Base-by-base conservation (phyloP, 2,888 invertebrate species). In the Apamea crenata region DNA sequence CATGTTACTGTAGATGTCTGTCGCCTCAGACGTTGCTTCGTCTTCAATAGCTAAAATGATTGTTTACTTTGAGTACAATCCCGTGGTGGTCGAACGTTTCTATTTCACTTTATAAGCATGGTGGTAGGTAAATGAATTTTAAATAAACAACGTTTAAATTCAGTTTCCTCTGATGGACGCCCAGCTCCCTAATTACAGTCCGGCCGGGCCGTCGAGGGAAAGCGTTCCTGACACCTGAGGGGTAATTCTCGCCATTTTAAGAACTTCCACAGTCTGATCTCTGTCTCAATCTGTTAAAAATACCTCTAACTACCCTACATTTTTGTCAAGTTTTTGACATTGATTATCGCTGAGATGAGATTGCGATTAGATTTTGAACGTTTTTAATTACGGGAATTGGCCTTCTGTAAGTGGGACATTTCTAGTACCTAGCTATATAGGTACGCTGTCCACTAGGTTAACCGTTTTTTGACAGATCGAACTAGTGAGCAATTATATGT, bases 1-100 rank as follows among this genome's bases (percentile, higher is more conserved):
- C 47, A 95, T 85, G 36, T 87, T 90, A 74, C 91, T 90, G 86
- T 94, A 96, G 76, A 95, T 92, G 82, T 96, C 94, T 1, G 94
- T 92, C 25, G 89, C 91, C 36, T 94, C 89, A 1, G 91, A 84
- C 1, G 92, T 89, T 1, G 88, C 82, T 79, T 95, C 82, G 12
- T 77, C 95, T 25, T 88, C 88, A 16, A 87, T 84, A 90, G 80
- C 61, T 73, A 75, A 32, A 69, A 77, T 47, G 16, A 1, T 65
- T 65, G 4, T 63, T 47, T 25, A 44, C 18, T 44, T 50, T 8
- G 4, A 65, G 70, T 66, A 78, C 2, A 63, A 83, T 56, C 18
- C 36, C 5, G 36, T 44, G 2, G 14, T 36, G 29, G 36, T 56
- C 25, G 14, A 18, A 29, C 0, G 21, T 59, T 32, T 40, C 21